Conservation (phyloP, 2,888 invertebrate species). For the Serrognathus titanus region DNA sequence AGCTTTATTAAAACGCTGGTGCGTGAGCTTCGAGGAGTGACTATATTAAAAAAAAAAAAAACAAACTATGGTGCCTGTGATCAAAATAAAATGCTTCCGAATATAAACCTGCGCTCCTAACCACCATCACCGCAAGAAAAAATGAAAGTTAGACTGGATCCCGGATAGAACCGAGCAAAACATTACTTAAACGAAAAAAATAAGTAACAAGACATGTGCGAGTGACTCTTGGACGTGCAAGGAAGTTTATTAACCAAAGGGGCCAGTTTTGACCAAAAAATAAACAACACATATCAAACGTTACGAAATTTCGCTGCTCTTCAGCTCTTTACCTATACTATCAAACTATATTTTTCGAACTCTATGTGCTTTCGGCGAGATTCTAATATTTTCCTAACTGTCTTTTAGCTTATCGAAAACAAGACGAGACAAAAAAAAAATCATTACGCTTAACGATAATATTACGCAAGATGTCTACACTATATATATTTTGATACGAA, state of each 20-base stretch:
- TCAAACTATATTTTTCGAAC: slow-evolving; percentile 23
- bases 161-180: slow-evolving; percentile 37
- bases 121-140: slow-evolving; percentile 18
- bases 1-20: too few relatives aligned
- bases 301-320: neutral
- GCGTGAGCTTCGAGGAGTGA: too few relatives aligned
- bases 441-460: slow-evolving; percentile 7
- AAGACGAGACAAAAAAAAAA: neutral
- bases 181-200: neutral
- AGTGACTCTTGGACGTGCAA: slow-evolving; percentile 22
- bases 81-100: too few relatives aligned
- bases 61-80: too few relatives aligned
- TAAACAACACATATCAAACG: slow-evolving; percentile 7
- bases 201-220: slow-evolving; percentile 27
- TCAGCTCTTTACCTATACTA: neutral
- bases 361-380: slow-evolving; percentile 20
- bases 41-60: too few relatives aligned
- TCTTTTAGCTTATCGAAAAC: slow-evolving; percentile 13
- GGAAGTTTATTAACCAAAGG: slow-evolving; percentile 16
- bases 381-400: slow-evolving; percentile 10
- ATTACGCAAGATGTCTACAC: slow-evolving; percentile 18
- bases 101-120: too few relatives aligned
- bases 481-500: slow-evolving; percentile 27
- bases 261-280: slow-evolving; percentile 25
- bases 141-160: slow-evolving; percentile 42